Base-by-base conservation (phyloP, 1,140 invertebrate genomes). In the Trichonephila clavata region DNA sequence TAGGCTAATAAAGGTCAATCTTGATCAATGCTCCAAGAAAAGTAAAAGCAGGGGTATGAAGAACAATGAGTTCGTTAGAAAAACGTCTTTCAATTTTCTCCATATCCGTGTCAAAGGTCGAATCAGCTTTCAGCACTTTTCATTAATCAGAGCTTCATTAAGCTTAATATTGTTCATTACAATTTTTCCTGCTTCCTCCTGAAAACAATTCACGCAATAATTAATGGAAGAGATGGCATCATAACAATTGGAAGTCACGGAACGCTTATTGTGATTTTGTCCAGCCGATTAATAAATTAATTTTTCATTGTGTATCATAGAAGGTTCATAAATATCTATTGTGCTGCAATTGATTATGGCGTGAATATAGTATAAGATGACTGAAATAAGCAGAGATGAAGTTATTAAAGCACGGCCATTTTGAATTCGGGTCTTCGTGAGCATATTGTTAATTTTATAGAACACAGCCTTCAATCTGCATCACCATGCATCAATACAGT, bases 101-200 rank as follows among this genome's bases (percentile, higher is more conserved):
- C 24, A 77, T 16, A 20, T 77, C 71, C 71, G 61, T 43, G 87
- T 89, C 43, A 59, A 43, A 59, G 87, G 87, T 50, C 87, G 32
- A 8, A 60, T 7, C n/a, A 77, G 63, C 87, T 71, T 77, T 89
- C 87, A 89, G 13, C 87, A 77, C 18, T 24, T 89, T 59, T 27
- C 65, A 89, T 89, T 71, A 89, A 89, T 89, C 65, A 86, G 84
- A 86, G 60, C 24, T 86, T 86, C 84, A 86, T 86, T 86, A 86
- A 32, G 84, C 84, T 86, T 24, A 86, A 86, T 89, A 59, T 57
- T 59, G 87, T 89, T 71, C 61, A 89, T 89, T 89, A 89, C 24
- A 63, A 71, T 61, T 27, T 86, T 86, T 86, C 60, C 57, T 60
- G 18, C 84, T 86, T 86, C 60, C 84, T 86, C 5, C 10, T 63